phyloP scores from a whole-genome alignment of 2,797 vertebrate genomes.

The Diglossa cyanea region DNA sequence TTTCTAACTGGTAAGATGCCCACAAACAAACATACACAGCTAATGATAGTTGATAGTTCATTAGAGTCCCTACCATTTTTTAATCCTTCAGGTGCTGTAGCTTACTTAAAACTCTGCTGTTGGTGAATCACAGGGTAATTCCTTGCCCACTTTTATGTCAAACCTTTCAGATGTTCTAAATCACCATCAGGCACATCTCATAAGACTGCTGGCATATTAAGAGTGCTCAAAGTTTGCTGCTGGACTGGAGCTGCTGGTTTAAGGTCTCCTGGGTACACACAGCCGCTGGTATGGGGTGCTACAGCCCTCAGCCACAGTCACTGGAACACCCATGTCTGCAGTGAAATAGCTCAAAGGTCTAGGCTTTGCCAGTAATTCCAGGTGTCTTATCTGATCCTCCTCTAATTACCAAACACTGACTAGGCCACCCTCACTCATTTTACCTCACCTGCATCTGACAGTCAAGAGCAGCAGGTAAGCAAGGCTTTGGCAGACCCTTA shows the following conservation, averaged over 20 bases:
- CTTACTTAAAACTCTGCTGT: not conserved
- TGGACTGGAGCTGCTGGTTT: not conserved
- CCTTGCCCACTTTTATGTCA: not conserved
- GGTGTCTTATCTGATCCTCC: not conserved
- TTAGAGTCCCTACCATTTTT: not conserved
- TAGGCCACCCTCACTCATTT: not conserved
- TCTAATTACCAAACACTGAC: not conserved
- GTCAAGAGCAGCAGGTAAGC: fast-evolving
- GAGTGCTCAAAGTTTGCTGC: not conserved
- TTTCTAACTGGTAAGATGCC: not conserved
- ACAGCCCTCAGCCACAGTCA: fast-evolving
- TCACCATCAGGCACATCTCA: not conserved
- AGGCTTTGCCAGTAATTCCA: not conserved
- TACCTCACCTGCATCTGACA: not conserved
- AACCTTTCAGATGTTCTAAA: not conserved
- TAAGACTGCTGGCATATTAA: not conserved
- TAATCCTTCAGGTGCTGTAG: not conserved
- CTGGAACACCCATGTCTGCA: not conserved
- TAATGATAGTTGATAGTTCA: not conserved
- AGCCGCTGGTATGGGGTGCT: not conserved
- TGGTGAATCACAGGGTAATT: not conserved
- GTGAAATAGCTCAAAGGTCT: not conserved
- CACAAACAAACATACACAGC: not conserved
- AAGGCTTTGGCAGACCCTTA: not conserved
- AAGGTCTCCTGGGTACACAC: not conserved